A percentile compares a stretch with the other conserved stretches of the same genome.
Evolutionary conservation across 2,888 invertebrate genomes (phyloP).

Genomic region (Homarus gammarus): DNA sequence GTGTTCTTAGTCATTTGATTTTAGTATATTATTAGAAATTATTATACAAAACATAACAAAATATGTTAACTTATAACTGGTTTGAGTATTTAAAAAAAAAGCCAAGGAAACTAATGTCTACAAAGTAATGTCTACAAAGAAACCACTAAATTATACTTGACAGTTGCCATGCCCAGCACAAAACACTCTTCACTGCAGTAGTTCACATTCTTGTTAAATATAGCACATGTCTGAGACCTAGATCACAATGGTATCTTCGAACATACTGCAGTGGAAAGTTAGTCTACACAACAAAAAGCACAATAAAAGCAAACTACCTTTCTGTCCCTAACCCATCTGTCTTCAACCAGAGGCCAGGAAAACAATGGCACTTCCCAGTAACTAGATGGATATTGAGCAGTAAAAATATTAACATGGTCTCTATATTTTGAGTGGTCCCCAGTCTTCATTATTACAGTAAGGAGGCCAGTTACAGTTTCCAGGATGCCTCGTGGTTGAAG

Average conservation of each 20-base stretch:
- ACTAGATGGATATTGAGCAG: constrained; percentile 55
- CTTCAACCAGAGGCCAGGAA: constrained; percentile 54
- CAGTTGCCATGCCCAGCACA: constrained; percentile 29
- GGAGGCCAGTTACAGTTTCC: constrained; percentile 18
- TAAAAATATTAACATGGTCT: constrained; percentile 36
- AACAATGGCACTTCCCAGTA: constrained; percentile 38
- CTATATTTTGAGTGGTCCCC: constrained; percentile 50
- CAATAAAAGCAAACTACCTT: constrained; percentile 53
- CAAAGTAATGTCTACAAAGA: constrained; percentile 1
- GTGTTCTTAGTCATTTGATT: not conserved
- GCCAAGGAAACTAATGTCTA: constrained; percentile 36
- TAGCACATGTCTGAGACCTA: not conserved
- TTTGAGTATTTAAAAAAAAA: constrained; percentile 25
- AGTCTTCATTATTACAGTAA: constrained; percentile 7
- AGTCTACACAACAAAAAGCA: constrained; percentile 36
- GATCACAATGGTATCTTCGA: constrained; percentile 20
- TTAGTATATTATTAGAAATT: not conserved
- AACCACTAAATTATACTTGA: constrained; percentile 36
- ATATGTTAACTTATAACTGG: not conserved
- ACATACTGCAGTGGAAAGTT: constrained; percentile 19
- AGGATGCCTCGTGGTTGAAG: constrained; percentile 36
- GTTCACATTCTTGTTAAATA: constrained; percentile 3
- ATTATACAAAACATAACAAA: not conserved
- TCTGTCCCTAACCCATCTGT: constrained; percentile 39
- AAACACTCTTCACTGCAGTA: constrained; percentile 8